Base-by-base conservation (phyloP, 2,113 vertebrate genomes). In the Todiramphus chloris region DNA sequence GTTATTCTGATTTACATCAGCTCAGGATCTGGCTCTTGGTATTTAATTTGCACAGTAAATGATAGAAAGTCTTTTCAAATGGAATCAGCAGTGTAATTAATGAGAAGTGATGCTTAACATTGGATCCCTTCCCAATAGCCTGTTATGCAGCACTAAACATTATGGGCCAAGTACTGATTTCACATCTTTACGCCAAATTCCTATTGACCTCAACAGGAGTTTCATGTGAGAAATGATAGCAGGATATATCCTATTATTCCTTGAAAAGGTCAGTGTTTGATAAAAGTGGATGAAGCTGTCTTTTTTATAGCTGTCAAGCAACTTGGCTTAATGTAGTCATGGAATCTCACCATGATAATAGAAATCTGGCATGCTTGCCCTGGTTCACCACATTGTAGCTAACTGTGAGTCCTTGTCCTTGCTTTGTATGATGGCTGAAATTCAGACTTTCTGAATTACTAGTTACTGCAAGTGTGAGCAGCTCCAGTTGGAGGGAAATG, bases 251-350 rank as follows among this genome's bases (percentile, higher is more conserved):
- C 89, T 87, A 15, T 87, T 94, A 87, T 92, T 94, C 70, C 94
- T 93, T 64, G 85, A 88, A 95, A 96, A 97, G 89, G 89, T 96
- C 87, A 81, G 50, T 53, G 69, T 81, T 93, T 81, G 91, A 75
- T 89, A 56, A 15, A 94, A 87, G 81, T 70, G 64, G 80, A 96
- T 96, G 82, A 96, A 94, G 91, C 78, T 96, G 94, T 95, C 95
- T 95, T 93, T 95, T 96, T 95, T 84, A 94, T 78, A 86, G 92
- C 92, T 96, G 91, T 96, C 95, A 96, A 83, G 48, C 72, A 91
- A 75, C 78, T 95, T 96, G 95, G 94, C 90, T 94, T 91, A 83
- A 87, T 9, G 58, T 6, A 92, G 82, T 67, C 64, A 63, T 88
- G 87, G 88, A 92, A 93, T 92, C 89, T 93, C 92, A 89, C 90